Base-by-base conservation (phyloP, 1,140 invertebrate species). In the Drosophila micromelanica region DNA sequence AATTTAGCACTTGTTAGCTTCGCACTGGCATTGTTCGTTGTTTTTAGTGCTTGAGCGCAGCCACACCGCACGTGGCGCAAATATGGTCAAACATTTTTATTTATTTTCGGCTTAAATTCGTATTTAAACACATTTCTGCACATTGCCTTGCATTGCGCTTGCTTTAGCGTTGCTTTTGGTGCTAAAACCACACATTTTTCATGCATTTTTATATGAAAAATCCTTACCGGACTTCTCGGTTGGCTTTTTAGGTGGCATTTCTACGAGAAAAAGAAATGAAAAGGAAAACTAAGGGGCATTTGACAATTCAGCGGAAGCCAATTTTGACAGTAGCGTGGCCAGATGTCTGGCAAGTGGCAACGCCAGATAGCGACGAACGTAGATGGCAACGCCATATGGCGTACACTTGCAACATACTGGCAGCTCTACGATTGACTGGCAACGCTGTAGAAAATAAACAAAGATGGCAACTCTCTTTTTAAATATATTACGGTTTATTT, bases 231-330 rank as follows among this genome's bases (percentile, higher is more conserved):
- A 90, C 92, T 95, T 95, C 62, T 95, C 94, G 82, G 94, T 93
- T 86, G 94, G 93, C 93, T 95, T 95, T 64, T 93, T 91, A 73
- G 94, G 94, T 92, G 94, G 94, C 95, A 95, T 95, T 93, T 94
- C 94, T 90, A 77, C 90, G 91, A 93, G 93, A 93, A 93, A 90
- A 84, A 89, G 86, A 84, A 91, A 90, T 85, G 81, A 84, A 92
- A 92, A 92, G 90, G 77, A 91, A 90, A 78, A 86, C 63, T 73
- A 49, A 78, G 59, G 70, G 81, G 63, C 81, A 76, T 62, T 86
- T 90, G 90, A 82, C 90, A 91, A 90, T 78, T 35, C 56, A 75
- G 86, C 90, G 90, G 90, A 91, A 89, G 76, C 73, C 35, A 2
- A 52, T 13, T 73, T 76, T 86, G 81, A 86, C 81, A 82, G 65